These are phyloP conservation scores for Cephonodes hylas DNA, from an alignment of 2,888 invertebrate genomes.

Conservation along the genomic window DNA sequence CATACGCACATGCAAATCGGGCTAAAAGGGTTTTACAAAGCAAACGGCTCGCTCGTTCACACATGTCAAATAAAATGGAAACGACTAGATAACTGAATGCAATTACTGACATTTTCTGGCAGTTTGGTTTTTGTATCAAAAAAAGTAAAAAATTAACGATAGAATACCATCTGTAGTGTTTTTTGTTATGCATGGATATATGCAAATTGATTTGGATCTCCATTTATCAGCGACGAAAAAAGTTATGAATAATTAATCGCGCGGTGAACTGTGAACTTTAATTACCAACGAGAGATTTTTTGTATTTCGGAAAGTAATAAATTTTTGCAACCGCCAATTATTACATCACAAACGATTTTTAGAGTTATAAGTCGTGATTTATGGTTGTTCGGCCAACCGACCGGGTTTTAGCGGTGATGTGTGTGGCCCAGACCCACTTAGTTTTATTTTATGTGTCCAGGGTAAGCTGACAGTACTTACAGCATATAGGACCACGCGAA, in stretches of 20 bases:
- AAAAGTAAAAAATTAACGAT: neutral
- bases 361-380: neutral
- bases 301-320: neutral
- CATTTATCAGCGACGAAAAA: neutral
- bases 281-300: neutral
- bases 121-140: neutral
- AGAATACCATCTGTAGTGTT: neutral
- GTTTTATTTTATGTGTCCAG: too few relatives aligned
- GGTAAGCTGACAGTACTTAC: too few relatives aligned
- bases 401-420: neutral
- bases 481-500: too few relatives aligned
- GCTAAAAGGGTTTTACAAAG: neutral
- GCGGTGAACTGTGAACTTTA: neutral
- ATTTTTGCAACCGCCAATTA: conserved; percentile 3
- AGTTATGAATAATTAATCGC: neutral
- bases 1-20: neutral
- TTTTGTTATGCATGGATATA: neutral
- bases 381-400: neutral
- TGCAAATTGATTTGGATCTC: neutral
- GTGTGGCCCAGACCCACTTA: neutral
- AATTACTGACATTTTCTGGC: too few relatives aligned
- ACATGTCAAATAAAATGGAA: neutral
- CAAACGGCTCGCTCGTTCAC: neutral
- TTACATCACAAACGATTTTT: neutral
- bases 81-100: too few relatives aligned